phyloP scores from a whole-genome alignment of 2,113 vertebrate genomes.

The Grallaria varia region DNA sequence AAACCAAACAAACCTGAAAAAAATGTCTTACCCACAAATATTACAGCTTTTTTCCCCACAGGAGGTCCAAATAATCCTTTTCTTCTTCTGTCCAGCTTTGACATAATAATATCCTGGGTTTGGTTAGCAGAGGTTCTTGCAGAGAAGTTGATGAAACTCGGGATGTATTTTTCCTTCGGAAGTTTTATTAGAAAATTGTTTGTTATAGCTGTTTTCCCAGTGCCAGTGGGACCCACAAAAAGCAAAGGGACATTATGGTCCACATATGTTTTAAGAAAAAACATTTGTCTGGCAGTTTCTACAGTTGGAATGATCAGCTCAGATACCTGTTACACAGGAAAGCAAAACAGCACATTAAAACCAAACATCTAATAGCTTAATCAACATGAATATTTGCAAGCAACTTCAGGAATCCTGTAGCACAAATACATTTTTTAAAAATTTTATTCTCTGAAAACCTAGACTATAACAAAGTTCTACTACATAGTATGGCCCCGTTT shows the following conservation, averaged over 20 bases:
- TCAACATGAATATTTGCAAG: not conserved
- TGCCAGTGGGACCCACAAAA: slow-evolving; percentile 93
- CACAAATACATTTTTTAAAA: not conserved
- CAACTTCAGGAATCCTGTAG: not conserved
- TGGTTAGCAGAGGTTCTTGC: slow-evolving; percentile 90
- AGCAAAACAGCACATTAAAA: not conserved
- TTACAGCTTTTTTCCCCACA: slow-evolving; percentile 82
- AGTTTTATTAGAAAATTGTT: slow-evolving; percentile 86
- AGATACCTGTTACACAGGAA: slow-evolving; percentile 76
- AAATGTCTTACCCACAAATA: slow-evolving; percentile 87
- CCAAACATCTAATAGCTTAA: not conserved
- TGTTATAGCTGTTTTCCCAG: slow-evolving; percentile 90
- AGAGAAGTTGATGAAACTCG: slow-evolving; percentile 90
- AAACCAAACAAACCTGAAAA: not conserved
- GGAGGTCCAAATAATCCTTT: slow-evolving; percentile 90
- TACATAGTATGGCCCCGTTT: not conserved
- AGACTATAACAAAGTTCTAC: not conserved
- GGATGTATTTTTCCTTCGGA: slow-evolving; percentile 81
- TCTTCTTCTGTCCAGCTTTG: slow-evolving; percentile 86
- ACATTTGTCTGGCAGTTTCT: slow-evolving; percentile 89
- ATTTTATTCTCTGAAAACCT: not conserved
- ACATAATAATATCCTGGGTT: slow-evolving; percentile 92
- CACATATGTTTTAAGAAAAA: slow-evolving; percentile 86
- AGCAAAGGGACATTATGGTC: slow-evolving; percentile 81
- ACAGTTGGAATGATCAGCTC: slow-evolving; percentile 90